These are phyloP conservation scores for Gallinago undulata DNA, from an alignment of 2,113 vertebrate species.

Conservation along the genomic window DNA sequence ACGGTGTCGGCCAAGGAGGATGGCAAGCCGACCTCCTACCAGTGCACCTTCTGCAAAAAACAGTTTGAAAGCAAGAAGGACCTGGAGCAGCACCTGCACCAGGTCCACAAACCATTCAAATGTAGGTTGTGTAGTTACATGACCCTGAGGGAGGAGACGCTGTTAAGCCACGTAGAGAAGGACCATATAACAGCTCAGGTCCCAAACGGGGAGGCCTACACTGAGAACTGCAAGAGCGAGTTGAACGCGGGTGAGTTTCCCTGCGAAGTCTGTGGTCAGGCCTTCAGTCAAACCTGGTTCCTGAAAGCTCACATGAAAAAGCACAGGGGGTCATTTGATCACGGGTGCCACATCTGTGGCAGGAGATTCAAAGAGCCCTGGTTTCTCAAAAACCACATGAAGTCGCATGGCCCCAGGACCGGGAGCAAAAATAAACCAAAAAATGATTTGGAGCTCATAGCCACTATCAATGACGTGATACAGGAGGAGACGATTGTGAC, in stretches of 20 bases:
- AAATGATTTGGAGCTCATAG: constrained; percentile 80
- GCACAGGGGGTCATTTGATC: constrained; percentile 89
- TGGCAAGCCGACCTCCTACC: constrained; percentile 46
- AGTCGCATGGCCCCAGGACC: constrained; percentile 85
- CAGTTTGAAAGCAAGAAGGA: constrained; percentile 80
- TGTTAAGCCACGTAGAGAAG: constrained; percentile 90
- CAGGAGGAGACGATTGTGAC: constrained; percentile 85
- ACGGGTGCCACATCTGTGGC: constrained; percentile 91
- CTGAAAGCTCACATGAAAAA: constrained; percentile 97
- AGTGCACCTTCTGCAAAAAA: constrained; percentile 81
- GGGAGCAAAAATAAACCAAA: constrained; percentile 82
- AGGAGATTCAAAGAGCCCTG: constrained; percentile 93
- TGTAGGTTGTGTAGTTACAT: constrained; percentile 87
- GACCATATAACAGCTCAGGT: constrained; percentile 87
- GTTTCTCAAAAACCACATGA: constrained; percentile 98
- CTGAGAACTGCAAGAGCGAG: constrained; percentile 76
- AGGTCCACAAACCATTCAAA: constrained; percentile 83
- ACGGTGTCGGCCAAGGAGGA: not conserved
- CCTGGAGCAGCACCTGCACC: constrained; percentile 79
- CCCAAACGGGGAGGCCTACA: constrained; percentile 64
- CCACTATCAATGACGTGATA: constrained; percentile 89
- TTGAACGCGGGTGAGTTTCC: constrained; percentile 81
- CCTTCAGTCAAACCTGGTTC: constrained; percentile 92
- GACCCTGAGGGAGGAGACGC: constrained; percentile 84
- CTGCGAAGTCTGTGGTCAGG: constrained; percentile 90